These are phyloP conservation scores for Drosophila paracracens DNA, from an alignment of 2,888 invertebrate genomes.

Conservation along the genomic window DNA sequence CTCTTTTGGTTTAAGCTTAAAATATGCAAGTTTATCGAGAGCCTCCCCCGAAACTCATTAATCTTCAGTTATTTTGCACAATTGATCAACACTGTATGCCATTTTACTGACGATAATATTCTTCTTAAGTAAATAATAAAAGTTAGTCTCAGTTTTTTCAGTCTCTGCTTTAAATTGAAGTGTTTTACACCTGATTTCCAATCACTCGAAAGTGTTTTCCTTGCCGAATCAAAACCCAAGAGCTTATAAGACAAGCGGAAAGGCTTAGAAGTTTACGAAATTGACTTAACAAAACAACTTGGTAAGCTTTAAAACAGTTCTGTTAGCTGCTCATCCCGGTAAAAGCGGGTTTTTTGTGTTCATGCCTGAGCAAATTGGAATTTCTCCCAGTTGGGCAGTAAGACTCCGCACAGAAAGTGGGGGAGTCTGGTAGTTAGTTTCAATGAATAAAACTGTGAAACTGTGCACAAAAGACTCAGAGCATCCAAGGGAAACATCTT, in stretches of 20 bases:
- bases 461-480: not conserved
- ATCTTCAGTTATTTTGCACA: not conserved
- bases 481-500: not conserved
- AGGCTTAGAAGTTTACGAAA: conserved; percentile 11
- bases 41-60: not conserved
- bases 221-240: not conserved
- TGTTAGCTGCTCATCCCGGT: not conserved
- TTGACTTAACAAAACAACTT: conserved; percentile 3
- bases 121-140: not conserved
- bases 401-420: not conserved
- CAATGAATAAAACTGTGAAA: not conserved
- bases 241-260: conserved; percentile 2
- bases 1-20: not conserved
- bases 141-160: not conserved
- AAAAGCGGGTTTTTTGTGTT: conserved; percentile 26
- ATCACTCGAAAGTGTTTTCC: not conserved
- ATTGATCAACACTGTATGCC: not conserved
- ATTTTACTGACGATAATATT: not conserved
- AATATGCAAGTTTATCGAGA: not conserved
- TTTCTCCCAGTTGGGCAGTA: conserved; percentile 5
- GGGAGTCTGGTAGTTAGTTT: not conserved
- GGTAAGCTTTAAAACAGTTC: conserved; percentile 26
- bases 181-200: not conserved
- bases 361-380: conserved; percentile 21
- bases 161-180: too few relatives aligned